These are phyloP conservation scores for Odontothrips loti DNA, from an alignment of 2,888 invertebrate genomes.

Conservation along the genomic window DNA sequence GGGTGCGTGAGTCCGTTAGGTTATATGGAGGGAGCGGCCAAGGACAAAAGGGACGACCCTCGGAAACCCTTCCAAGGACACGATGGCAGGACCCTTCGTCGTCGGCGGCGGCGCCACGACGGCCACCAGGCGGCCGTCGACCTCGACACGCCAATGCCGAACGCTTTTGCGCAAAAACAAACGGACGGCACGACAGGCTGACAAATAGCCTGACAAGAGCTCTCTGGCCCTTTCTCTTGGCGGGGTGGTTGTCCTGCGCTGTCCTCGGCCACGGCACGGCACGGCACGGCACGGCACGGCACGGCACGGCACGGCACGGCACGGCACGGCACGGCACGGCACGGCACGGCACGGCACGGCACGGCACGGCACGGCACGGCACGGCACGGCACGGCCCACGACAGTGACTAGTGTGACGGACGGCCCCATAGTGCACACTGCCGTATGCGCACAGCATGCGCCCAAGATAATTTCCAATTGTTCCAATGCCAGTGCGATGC, in stretches of 20 bases:
- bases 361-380: no score
- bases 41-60: no score
- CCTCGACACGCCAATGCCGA: not conserved
- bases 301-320: no score
- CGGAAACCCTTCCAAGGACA: not conserved
- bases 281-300: no score
- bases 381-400: no score
- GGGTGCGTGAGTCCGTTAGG: not conserved
- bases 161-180: not conserved
- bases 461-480: not conserved
- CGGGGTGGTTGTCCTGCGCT: no score
- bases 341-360: no score
- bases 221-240: no score
- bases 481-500: not conserved
- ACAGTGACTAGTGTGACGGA: no score
- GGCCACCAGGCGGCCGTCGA: not conserved
- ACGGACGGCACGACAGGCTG: not conserved
- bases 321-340: no score
- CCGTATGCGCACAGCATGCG: not conserved
- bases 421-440: not conserved
- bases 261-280: no score
- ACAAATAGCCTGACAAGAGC: no score
- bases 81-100: not conserved
- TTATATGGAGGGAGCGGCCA: not conserved
- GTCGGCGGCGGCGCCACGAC: not conserved